Conservation (phyloP, 2,113 vertebrate species). For the Spheniscus mendiculus region DNA sequence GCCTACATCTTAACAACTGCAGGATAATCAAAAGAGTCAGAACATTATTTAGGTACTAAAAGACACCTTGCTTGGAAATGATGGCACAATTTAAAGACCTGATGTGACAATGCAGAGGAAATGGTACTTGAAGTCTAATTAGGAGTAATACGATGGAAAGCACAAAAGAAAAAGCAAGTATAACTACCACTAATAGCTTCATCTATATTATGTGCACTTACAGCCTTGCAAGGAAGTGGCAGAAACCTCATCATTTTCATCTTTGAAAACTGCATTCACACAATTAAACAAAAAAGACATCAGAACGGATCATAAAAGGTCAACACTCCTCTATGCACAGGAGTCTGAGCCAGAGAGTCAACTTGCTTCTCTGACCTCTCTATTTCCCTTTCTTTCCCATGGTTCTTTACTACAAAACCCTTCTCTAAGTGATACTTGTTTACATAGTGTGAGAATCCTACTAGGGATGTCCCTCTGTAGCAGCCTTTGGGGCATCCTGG, state of each 20-base stretch:
- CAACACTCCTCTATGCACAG: background rate
- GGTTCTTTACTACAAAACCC: background rate
- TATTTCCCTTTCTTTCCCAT: background rate
- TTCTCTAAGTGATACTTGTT: background rate
- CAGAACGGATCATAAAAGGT: background rate
- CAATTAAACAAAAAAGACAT: background rate
- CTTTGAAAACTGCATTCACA: background rate
- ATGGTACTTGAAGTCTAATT: background rate
- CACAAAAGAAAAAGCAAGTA: background rate
- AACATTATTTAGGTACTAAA: background rate
- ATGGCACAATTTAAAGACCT: background rate
- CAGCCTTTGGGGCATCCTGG: background rate
- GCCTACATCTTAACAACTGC: background rate
- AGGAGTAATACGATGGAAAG: background rate
- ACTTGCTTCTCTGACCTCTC: background rate
- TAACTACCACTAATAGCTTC: background rate
- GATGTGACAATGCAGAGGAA: background rate
- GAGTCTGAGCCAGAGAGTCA: background rate
- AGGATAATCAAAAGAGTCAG: background rate
- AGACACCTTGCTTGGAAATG: background rate
- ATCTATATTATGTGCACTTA: background rate
- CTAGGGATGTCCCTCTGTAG: background rate
- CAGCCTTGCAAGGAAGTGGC: background rate
- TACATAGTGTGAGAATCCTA: background rate
- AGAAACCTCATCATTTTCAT: background rate